Conservation (phyloP, 2,113 vertebrate species). For the Alces alces region DNA sequence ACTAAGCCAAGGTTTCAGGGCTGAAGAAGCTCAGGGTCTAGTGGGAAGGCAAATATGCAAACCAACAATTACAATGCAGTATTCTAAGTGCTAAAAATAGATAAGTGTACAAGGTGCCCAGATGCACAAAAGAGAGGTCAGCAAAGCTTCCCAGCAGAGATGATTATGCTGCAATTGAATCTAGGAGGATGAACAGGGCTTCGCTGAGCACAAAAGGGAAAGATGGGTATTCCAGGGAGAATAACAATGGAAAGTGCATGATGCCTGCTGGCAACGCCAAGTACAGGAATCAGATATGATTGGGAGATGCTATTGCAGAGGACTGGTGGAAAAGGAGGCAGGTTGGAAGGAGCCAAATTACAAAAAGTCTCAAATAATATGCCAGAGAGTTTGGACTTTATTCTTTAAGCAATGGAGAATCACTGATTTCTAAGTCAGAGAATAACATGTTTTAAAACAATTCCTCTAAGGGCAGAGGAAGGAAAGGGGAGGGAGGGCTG, state of each 20-base stretch:
- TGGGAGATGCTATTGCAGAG: not conserved
- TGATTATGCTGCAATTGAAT: not conserved
- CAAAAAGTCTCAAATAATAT: not conserved
- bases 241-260: not conserved
- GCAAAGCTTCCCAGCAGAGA: not conserved
- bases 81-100: constrained; percentile 11
- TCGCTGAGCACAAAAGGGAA: not conserved
- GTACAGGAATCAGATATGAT: not conserved
- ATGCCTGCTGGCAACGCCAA: not conserved
- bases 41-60: not conserved
- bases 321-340: not conserved
- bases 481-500: not conserved
- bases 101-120: not conserved
- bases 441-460: not conserved
- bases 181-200: not conserved
- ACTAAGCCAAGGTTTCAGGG: not conserved
- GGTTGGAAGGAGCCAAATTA: not conserved
- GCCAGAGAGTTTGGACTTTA: not conserved
- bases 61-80: not conserved
- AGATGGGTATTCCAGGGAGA: not conserved
- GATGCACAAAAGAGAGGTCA: not conserved
- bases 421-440: not conserved
- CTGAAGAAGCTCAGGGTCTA: not conserved
- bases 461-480: not conserved
- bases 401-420: not conserved